These are phyloP conservation scores for Drosophila meridiana DNA, from an alignment of 2,888 invertebrate species.

Conservation along the genomic window DNA sequence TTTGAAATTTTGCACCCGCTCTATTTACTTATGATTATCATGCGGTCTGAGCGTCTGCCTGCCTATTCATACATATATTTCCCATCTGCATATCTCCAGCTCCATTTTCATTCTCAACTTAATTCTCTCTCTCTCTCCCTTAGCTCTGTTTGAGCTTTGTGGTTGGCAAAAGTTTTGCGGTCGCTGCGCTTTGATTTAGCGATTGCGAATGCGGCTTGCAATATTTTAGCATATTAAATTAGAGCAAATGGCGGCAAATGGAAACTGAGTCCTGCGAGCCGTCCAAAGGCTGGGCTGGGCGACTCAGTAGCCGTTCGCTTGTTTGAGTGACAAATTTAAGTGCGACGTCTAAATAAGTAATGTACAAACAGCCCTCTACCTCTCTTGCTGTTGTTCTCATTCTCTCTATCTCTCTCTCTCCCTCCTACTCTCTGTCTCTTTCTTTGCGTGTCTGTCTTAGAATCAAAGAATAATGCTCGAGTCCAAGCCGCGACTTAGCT, in stretches of 20 bases:
- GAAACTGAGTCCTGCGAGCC: constrained; percentile 21
- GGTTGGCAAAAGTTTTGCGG: constrained; percentile 70
- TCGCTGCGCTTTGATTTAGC: constrained; percentile 68
- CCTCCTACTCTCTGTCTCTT: background rate
- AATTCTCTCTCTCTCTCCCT: background rate
- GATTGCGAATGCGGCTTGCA: constrained; percentile 58
- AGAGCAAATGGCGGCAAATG: constrained; percentile 68
- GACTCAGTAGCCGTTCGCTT: constrained; percentile 25
- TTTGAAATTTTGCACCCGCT: background rate
- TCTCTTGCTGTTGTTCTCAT: background rate
- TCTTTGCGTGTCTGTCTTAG: constrained; percentile 4
- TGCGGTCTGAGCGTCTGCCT: constrained; percentile 24
- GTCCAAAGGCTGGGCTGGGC: constrained; percentile 12
- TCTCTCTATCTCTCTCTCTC: background rate
- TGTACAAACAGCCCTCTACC: constrained; percentile 11
- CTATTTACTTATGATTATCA: constrained; percentile 63
- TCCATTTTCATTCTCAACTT: constrained; percentile 13
- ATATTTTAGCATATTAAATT: constrained; percentile 80
- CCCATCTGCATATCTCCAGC: background rate
- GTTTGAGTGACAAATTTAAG: constrained; percentile 75
- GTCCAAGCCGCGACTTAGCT: constrained; percentile 68
- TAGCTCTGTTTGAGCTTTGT: constrained; percentile 39
- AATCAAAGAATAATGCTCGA: constrained; percentile 47
- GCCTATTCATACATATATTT: constrained; percentile 7
- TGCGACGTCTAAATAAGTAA: constrained; percentile 76